Base-by-base conservation (phyloP, 92 coral and sea anemone species). In the Phenganax stokvisi region DNA sequence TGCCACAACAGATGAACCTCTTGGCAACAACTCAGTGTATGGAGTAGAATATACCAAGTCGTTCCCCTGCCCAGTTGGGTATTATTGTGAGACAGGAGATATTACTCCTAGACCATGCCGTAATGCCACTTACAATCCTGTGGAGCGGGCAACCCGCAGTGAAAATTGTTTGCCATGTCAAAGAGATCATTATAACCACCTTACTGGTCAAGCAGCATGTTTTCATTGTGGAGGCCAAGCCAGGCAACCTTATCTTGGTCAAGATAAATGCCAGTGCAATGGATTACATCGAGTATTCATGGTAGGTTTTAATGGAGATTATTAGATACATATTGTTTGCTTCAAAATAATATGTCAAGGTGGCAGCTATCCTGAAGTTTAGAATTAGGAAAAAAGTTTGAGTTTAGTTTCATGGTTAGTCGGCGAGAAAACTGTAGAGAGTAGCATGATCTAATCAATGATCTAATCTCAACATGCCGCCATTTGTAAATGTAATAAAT, bases 1-100 rank as follows among this genome's bases (percentile, higher is more conserved):
- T 31, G 98, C 98, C n/a, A 90, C 83, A 17, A 92, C 98, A 58
- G 98, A 94, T 71, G 87, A 87, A 9, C 98, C 98, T 16, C 87
- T 88, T 0, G 85, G 74, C 73, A 91, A 94, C 76, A 89, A 85
- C 9, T 85, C 94, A 27, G 77, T 71, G 3, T 81, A 82, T 59
- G 97, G 97, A 6, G 90, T 90, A 8, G 77, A 83, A 10, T 84
- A 80, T 62, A 94, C 98, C 71, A 91, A 91, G 57, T 80, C 88
- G 7, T 94, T 85, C 89, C 85, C 88, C 0, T 94, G 97, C 52
- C 98, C 98, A 37, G 84, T 71, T 67, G 97, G 98, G 10, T 90
- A 90, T 85, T 94, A 91, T 84, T 92, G 97, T 37, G 92, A 85
- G 77, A 72, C 89, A 0, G 98, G 98, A 6, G 97, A 89, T 77